Percentiles rank a stretch among this genome's conserved stretches.
Conservation (phyloP, 1,140 invertebrate species). For the Pogonomyrmex californicus region DNA sequence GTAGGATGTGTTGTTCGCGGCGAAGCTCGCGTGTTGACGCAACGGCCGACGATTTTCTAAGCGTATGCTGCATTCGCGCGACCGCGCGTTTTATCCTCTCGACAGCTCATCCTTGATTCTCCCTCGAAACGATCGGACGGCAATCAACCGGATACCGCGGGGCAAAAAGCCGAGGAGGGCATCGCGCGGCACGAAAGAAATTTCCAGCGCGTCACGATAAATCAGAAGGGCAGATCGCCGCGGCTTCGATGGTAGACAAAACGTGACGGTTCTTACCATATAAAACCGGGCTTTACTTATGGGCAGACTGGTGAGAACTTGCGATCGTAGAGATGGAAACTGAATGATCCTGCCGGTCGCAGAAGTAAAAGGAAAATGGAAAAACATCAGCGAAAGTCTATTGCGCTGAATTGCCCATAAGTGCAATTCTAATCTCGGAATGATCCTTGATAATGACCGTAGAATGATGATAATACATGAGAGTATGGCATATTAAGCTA, state of each 20-base stretch:
- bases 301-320: constrained; percentile 26
- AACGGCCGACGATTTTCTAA: constrained; percentile 60
- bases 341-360: constrained; percentile 60
- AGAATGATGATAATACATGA: constrained; percentile 54
- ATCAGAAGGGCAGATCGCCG: constrained; percentile 66
- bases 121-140: constrained; percentile 65
- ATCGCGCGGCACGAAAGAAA: constrained; percentile 66
- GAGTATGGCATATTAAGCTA: constrained; percentile 50
- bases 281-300: constrained; percentile 64
- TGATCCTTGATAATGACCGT: constrained; percentile 57
- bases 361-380: constrained; percentile 33
- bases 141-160: constrained; percentile 68
- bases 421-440: constrained; percentile 44
- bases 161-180: constrained; percentile 59
- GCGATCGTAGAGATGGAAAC: constrained; percentile 62
- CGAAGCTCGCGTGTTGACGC: constrained; percentile 34
- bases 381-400: constrained; percentile 59
- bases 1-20: constrained; percentile 10
- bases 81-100: constrained; percentile 31
- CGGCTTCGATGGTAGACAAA: constrained; percentile 54
- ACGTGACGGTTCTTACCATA: constrained; percentile 72
- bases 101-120: constrained; percentile 63
- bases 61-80: constrained; percentile 34
- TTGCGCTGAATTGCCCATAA: constrained; percentile 38
- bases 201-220: constrained; percentile 67